Evolutionary conservation across 2,797 vertebrate species (phyloP), one percentile per base, ranked within the genome.

Genomic region (Coregonus sp.): DNA sequence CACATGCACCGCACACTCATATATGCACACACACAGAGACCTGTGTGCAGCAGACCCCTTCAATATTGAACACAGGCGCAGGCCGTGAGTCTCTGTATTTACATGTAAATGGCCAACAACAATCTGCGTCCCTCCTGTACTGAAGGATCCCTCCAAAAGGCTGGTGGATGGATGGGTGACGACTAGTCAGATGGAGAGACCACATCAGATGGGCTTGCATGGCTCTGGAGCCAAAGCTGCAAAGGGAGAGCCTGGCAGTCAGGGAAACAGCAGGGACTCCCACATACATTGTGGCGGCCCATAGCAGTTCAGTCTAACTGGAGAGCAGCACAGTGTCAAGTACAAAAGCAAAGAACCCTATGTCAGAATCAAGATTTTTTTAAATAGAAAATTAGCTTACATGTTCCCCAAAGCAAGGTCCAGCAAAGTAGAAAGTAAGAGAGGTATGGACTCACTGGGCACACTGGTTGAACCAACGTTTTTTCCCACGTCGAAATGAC

Each of bases 101-200:
- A 95, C 93, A 94, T 94, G 92, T 89, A 94, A 94, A 94, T 94
- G 93, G 89, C 94, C 90, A 92, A 94, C 91, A 94, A 95, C 94
- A 95, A 93, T 95, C 94, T 95, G 94, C 89, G 91, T 89, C 90
- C 90, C 91, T 89, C 75, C 77, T 89, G 85, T 76, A 86, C 89
- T 86, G 87, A 87, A 87, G 86, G 56, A 85, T 90, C 87, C 88
- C 87, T 88, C 75, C 90, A 89, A 87, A 90, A 90, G 89, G 89
- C 90, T 91, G 91, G 66, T 63, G 63, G 31, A 15, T 18, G 14
- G 72, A 31, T n/a, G 50, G 33, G 51, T 16, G 70, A 20, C 29
- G 59, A 88, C 85, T 91, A 63, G 90, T 93, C 91, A 93, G 92
- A 93, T 93, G 93, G 93, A 89, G 86, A 82, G 85, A 78, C 85